A percentile compares a stretch with the other conserved stretches of the same genome.
Evolutionary conservation across 2,888 invertebrate genomes (phyloP).

Genomic region (Agonopterix arenella): DNA sequence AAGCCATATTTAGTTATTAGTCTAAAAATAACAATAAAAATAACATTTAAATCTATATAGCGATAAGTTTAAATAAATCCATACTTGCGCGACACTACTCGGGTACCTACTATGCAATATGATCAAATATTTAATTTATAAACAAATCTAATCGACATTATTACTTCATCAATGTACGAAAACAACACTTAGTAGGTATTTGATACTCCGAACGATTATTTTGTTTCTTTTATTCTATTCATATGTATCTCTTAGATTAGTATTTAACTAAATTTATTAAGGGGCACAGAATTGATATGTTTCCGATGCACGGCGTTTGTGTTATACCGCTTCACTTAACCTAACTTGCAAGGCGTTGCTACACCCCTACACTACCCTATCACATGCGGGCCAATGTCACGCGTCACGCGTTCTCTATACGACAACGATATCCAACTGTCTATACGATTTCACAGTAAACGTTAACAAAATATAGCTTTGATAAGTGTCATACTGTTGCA

Average conservation of each 20-base stretch:
- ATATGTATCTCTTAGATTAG: conserved; percentile 75
- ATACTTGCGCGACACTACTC: conserved; percentile 64
- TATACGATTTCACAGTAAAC: conserved; percentile 62
- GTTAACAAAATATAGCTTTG: conserved; percentile 47
- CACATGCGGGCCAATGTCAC: conserved; percentile 73
- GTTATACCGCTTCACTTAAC: conserved; percentile 75
- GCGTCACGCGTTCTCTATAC: conserved; percentile 35
- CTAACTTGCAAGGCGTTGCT: conserved; percentile 74
- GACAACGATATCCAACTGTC: conserved; percentile 43
- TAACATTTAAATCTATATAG: conserved; percentile 45
- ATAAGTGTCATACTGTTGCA: no score
- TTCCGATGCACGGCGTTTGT: conserved; percentile 84
- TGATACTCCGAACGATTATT: conserved; percentile 70
- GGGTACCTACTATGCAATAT: conserved; percentile 44
- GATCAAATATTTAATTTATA: conserved; percentile 26
- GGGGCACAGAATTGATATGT: conserved; percentile 90
- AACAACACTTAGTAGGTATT: conserved; percentile 72
- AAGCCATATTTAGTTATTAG: conserved; percentile 60
- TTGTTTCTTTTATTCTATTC: conserved; percentile 67
- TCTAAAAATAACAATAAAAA: conserved; percentile 56
- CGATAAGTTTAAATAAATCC: conserved; percentile 37
- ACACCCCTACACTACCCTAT: conserved; percentile 71
- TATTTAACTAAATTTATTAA: conserved; percentile 78
- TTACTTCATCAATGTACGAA: conserved; percentile 50
- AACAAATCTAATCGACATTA: conserved; percentile 48